Base-by-base conservation (phyloP, 2,113 vertebrate genomes). In the Phalacrocorax brasilianus region DNA sequence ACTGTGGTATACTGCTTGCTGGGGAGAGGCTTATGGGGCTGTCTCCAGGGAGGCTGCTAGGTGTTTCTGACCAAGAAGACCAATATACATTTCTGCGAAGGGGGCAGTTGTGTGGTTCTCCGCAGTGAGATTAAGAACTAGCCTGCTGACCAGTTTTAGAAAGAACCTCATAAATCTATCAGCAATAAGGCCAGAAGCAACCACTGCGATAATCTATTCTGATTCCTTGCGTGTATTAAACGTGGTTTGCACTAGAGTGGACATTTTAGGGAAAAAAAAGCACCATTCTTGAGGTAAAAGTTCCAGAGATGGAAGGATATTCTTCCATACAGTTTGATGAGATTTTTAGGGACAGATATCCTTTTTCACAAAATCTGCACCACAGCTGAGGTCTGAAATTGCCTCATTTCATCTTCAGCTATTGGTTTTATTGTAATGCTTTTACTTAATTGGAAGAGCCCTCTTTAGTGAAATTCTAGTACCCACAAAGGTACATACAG, bases 171-270 rank as follows among this genome's bases (percentile, higher is more conserved):
- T 88, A 85, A 94, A 95, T 91, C 77, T 72, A 76, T 72, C 53
- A 22, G 40, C 67, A 62, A 5, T 47, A 87, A 92, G 89, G 84
- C 89, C 97, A 85, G 45, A 91, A 89, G 40, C 73, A 86, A 68
- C 32, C 27, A 21, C 17, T 12, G 50, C 0, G 6, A 8, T 50
- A 62, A 79, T 70, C 27, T 68, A 32, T 32, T 87, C 66, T 50
- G 49, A 82, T 66, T n/a, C 12, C n/a, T 66, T 44, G 28, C 8
- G 5, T 27, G 13, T 66, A 40, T 76, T 55, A 71, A 70, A 55
- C 0, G 1, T 49, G 50, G 44, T 75, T 86, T 81, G 5, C 21
- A 5, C 42, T 59, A 38, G 15, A 85, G 45, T 6, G 49, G 67
- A 32, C 4, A 4, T 82, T 61, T 23, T 13, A 24, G 26, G 44